Evolutionary conservation across 2,888 invertebrate species (phyloP).

Genomic region (Lamellibrachia satsuma): DNA sequence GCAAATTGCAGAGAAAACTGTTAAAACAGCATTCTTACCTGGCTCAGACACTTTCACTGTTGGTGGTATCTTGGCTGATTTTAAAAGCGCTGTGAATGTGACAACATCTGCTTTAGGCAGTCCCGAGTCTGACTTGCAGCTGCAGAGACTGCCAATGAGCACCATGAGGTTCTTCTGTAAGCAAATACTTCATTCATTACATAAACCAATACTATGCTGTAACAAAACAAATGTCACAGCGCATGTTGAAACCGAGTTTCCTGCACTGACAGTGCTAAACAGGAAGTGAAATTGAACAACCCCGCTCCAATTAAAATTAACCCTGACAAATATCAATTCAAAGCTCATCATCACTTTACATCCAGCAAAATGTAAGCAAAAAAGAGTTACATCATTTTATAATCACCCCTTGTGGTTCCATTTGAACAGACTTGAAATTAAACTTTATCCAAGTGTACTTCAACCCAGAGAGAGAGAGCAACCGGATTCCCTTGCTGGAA

Average conservation of each 20-base stretch:
- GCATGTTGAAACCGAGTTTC: too few species aligned
- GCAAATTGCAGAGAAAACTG: neutral
- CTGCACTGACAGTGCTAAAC: too few species aligned
- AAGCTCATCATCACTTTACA: too few species aligned
- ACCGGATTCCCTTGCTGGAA: too few species aligned
- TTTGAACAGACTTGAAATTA: too few species aligned
- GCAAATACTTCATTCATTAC: neutral
- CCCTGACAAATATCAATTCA: too few species aligned
- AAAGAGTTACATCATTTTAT: too few species aligned
- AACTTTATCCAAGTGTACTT: too few species aligned
- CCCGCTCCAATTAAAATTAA: neutral
- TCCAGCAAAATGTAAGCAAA: too few species aligned
- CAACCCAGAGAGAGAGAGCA: neutral
- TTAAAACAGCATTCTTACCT: constrained; percentile 54
- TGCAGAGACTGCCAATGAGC: constrained; percentile 78
- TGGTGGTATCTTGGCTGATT: constrained; percentile 75
- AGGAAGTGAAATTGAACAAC: too few species aligned
- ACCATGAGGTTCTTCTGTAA: constrained; percentile 72
- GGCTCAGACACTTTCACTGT: constrained; percentile 66
- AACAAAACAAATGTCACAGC: too few species aligned
- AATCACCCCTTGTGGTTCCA: too few species aligned
- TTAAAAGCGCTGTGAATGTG: constrained; percentile 79
- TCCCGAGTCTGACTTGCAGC: constrained; percentile 73
- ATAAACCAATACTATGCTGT: neutral
- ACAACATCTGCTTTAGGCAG: constrained; percentile 77